phyloP scores from a whole-genome alignment of 2,113 vertebrate species.

The Muscicapa adusta region DNA sequence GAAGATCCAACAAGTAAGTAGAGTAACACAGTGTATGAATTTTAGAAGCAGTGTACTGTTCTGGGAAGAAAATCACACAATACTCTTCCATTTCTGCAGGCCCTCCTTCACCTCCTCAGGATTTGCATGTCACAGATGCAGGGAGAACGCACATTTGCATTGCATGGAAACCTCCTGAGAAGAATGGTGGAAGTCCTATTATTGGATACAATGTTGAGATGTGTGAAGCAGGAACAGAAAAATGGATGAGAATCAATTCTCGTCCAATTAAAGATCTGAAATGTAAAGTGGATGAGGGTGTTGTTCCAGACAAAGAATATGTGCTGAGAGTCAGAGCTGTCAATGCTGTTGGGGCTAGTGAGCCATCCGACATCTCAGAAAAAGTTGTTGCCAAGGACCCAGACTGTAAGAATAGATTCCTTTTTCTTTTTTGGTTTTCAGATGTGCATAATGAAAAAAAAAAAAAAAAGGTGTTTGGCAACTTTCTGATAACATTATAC shows the following conservation, averaged over 20 bases:
- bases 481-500: neutral
- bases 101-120: constrained; percentile 88
- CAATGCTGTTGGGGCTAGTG: constrained; percentile 89
- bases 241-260: constrained; percentile 94
- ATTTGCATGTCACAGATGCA: constrained; percentile 86
- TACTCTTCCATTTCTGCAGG: constrained; percentile 68
- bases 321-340: constrained; percentile 92
- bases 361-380: constrained; percentile 93
- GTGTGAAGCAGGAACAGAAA: constrained; percentile 92
- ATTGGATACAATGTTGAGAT: constrained; percentile 95
- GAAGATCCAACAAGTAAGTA: constrained; percentile 90
- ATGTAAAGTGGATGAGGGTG: constrained; percentile 89
- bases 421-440: neutral
- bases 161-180: constrained; percentile 90
- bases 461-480: neutral
- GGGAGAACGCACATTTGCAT: constrained; percentile 91
- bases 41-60: neutral
- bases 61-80: neutral
- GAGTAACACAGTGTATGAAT: neutral
- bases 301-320: constrained; percentile 95
- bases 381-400: constrained; percentile 94
- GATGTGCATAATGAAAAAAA: neutral
- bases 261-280: constrained; percentile 91
- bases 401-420: constrained; percentile 84
- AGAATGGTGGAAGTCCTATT: constrained; percentile 91